Evolutionary conservation across 2,113 vertebrate genomes (phyloP).

Genomic region (Sterrhoptilus dennistouni): DNA sequence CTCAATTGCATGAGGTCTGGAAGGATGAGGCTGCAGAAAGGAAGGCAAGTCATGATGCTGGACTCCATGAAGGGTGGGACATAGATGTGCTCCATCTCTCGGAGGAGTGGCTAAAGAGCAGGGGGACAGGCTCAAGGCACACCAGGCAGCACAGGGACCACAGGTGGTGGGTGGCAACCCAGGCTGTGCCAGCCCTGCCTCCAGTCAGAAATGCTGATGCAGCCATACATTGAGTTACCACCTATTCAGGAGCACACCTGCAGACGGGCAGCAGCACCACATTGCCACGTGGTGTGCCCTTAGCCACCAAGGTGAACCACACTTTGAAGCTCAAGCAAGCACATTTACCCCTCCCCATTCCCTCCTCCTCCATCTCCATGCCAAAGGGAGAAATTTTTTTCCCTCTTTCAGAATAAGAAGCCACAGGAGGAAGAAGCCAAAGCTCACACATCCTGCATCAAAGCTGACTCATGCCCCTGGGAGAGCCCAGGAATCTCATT

Average conservation of each 20-base stretch:
- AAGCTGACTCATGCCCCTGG: neutral
- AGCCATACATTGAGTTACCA: rapidly evolving
- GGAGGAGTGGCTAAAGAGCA: neutral
- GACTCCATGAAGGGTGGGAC: neutral
- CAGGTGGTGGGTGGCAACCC: neutral
- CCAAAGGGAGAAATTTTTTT: neutral
- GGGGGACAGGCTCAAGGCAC: rapidly evolving
- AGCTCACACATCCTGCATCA: neutral
- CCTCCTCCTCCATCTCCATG: neutral
- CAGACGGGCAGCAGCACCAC: neutral
- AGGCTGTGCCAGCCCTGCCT: neutral
- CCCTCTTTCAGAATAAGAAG: neutral
- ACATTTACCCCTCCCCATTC: neutral
- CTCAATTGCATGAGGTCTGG: rapidly evolving
- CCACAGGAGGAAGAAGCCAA: neutral
- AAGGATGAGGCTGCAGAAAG: neutral
- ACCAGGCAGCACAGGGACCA: neutral
- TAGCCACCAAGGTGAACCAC: neutral
- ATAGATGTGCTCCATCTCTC: neutral
- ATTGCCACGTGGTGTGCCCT: rapidly evolving
- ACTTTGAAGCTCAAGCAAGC: neutral
- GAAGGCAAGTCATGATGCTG: rapidly evolving
- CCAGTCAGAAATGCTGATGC: neutral
- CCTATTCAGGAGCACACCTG: neutral
- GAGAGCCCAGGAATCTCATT: neutral